Base-by-base conservation (phyloP, 2,113 vertebrate species). In the Sinocyclocheilus anophthalmus region DNA sequence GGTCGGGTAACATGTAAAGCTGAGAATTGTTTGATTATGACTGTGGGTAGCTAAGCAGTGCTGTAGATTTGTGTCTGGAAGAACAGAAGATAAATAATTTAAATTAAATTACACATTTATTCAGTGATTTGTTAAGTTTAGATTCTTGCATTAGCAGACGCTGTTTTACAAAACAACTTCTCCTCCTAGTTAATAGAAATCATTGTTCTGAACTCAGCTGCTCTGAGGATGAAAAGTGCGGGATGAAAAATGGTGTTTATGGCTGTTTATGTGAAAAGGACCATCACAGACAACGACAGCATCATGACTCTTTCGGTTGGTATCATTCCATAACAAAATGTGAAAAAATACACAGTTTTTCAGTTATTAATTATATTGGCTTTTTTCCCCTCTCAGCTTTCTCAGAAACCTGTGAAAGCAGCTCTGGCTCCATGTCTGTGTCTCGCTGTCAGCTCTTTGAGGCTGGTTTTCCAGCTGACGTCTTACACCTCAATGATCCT, bases 261-360 rank as follows among this genome's bases (percentile, higher is more conserved):
- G 94, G 93, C 82, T 95, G 94, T 81, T 94, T 93, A 88, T 95
- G 94, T 86, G 88, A 93, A 59, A 85, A 93, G 1, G 42, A 76
- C 13, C 42, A 91, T n/a, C n/a, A 84, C 33, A 84, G 88, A 16
- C 45, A 22, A 59, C 88, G 92, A 55, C 84, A 78, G 20, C 70
- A n/a, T 16, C 50, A 50, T 24, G 88, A 91, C 2, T 85, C 37
- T 50, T 94, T 88, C 1, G 91, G 93, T 94, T 85, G 5, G 65
- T 50, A 24, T 45, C 3, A 65, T 37, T 16, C 37, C 59, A 76
- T 18, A 33, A 22, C 37, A 50, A 13, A n/a, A 42, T 65, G 8
- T n/a, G 3, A 50, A 76, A 65, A 3, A 18, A 18, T 18, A 57
- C 5, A 57, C 16, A 1, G 12, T 22, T 22, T 50, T 59, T 39